Percentiles rank a stretch among this genome's conserved stretches.
These are phyloP conservation scores for Archilochus colubris DNA, from an alignment of 2,113 vertebrate species.

Conservation along the genomic window DNA sequence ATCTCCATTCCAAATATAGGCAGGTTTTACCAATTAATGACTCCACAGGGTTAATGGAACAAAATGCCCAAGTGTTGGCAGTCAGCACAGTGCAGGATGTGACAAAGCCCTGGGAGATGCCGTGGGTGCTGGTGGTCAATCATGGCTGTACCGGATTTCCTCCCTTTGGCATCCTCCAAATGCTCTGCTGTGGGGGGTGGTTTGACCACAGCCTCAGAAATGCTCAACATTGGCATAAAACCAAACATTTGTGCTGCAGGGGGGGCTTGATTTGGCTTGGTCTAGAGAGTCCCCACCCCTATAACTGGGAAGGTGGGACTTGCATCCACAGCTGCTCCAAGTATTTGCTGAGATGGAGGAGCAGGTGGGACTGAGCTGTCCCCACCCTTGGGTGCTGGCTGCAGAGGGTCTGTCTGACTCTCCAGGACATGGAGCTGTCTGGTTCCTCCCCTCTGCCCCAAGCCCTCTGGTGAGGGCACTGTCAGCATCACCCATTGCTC, in stretches of 20 bases:
- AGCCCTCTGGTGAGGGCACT: not conserved
- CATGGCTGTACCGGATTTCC: not conserved
- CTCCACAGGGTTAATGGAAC: not conserved
- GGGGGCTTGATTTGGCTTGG: not conserved
- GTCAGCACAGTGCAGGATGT: not conserved
- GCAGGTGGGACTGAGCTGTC: not conserved
- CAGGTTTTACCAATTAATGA: not conserved
- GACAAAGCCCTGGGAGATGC: not conserved
- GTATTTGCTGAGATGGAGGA: not conserved
- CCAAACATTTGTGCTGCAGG: not conserved
- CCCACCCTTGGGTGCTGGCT: not conserved
- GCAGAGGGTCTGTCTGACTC: not conserved
- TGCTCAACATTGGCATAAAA: not conserved
- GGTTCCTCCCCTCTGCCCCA: not conserved
- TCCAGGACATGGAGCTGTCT: accelerated
- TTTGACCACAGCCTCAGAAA: not conserved
- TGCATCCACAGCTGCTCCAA: not conserved
- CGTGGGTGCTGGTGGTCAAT: accelerated
- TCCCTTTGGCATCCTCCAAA: not conserved
- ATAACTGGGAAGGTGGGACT: not conserved
- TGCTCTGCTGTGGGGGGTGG: accelerated
- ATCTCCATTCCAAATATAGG: not conserved
- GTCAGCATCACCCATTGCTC: not conserved
- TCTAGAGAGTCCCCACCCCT: not conserved
- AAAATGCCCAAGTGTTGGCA: not conserved